Percentiles rank a stretch among this genome's conserved stretches.
These are phyloP conservation scores for Patella ulyssiponensis DNA, from an alignment of 2,888 invertebrate genomes.

Conservation along the genomic window DNA sequence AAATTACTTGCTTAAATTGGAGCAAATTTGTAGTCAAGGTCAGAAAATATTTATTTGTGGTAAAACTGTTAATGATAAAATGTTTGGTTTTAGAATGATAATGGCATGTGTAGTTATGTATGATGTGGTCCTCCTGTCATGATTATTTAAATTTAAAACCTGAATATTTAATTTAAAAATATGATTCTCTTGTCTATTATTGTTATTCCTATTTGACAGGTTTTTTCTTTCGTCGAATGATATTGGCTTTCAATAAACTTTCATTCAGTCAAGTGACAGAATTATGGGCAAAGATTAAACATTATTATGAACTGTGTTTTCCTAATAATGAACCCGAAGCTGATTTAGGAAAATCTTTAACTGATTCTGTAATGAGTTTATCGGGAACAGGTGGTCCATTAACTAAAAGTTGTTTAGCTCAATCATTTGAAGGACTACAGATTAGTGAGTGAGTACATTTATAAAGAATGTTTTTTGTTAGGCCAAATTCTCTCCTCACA, in stretches of 20 bases:
- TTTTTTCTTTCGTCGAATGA: constrained; percentile 85
- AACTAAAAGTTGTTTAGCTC: constrained; percentile 41
- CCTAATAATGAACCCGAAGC: constrained; percentile 42
- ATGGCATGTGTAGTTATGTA: too few relatives aligned
- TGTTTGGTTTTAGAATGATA: too few relatives aligned
- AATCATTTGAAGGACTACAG: constrained; percentile 39
- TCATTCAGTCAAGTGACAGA: constrained; percentile 87
- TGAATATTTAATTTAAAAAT: too few relatives aligned
- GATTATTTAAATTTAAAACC: too few relatives aligned
- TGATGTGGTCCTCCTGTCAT: too few relatives aligned
- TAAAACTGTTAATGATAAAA: too few relatives aligned
- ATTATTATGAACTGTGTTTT: constrained; percentile 77
- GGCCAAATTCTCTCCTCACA: too few relatives aligned
- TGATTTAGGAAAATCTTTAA: constrained; percentile 50
- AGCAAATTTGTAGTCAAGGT: too few relatives aligned
- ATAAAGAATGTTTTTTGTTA: too few relatives aligned
- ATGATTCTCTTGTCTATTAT: too few relatives aligned
- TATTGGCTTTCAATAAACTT: constrained; percentile 86
- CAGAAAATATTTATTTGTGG: too few relatives aligned
- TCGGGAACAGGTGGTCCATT: constrained; percentile 38
- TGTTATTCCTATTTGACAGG: constrained; percentile 75
- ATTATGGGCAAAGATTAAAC: constrained; percentile 81
- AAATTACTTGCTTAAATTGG: too few relatives aligned
- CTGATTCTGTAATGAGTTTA: constrained; percentile 50
- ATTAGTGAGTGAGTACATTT: constrained; percentile 27